These are phyloP conservation scores for Lamellibrachia satsuma DNA, from an alignment of 2,888 invertebrate species.

Conservation along the genomic window DNA sequence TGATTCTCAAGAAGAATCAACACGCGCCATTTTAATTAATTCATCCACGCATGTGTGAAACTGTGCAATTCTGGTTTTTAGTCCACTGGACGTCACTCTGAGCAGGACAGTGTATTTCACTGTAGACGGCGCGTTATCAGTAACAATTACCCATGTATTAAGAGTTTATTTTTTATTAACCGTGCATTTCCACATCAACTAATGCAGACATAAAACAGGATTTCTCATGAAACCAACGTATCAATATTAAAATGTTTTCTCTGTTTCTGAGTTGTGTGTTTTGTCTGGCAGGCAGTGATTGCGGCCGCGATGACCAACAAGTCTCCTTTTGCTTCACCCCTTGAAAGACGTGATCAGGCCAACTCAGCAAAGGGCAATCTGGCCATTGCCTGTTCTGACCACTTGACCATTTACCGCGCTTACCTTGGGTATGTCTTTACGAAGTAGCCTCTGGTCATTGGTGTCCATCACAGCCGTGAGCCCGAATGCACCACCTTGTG, in stretches of 20 bases:
- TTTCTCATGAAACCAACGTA: background rate
- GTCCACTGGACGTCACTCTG: too few species aligned
- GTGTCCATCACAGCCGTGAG: too few species aligned
- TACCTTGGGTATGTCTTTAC: conserved; percentile 48
- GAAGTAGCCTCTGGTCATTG: background rate
- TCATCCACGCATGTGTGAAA: too few species aligned
- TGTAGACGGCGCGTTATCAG: too few species aligned
- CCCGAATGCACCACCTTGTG: too few species aligned
- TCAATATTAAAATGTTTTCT: background rate
- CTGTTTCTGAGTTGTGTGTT: background rate
- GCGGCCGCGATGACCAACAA: conserved; percentile 63
- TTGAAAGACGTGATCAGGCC: conserved; percentile 55
- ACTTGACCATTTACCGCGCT: conserved; percentile 53
- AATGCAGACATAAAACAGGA: background rate
- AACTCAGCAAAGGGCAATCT: conserved; percentile 51
- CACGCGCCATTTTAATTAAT: too few species aligned
- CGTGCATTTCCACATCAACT: too few species aligned
- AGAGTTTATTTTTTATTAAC: too few species aligned
- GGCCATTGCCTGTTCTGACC: conserved; percentile 57
- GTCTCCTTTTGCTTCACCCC: conserved; percentile 59
- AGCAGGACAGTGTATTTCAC: too few species aligned
- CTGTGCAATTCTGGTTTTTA: too few species aligned
- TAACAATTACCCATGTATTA: too few species aligned
- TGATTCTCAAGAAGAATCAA: too few species aligned
- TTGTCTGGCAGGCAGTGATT: conserved; percentile 54